These are phyloP conservation scores for Lampropteryx suffumata DNA, from an alignment of 2,888 invertebrate genomes.

Conservation along the genomic window DNA sequence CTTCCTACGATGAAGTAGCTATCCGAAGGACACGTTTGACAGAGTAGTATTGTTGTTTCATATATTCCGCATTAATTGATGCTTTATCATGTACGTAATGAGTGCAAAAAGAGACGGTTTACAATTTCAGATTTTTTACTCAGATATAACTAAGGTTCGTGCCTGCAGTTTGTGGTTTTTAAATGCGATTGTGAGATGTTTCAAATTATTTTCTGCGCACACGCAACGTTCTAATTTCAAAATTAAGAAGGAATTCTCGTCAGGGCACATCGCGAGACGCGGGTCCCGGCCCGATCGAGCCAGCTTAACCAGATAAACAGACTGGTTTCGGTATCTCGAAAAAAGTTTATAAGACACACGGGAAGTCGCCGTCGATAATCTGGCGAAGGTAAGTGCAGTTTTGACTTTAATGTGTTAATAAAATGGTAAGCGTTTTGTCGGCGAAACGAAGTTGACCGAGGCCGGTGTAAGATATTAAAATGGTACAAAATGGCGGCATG, in stretches of 20 bases:
- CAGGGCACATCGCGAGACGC: constrained; percentile 41
- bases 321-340: constrained; percentile 75
- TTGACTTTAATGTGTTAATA: constrained; percentile 82
- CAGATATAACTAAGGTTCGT: constrained; percentile 20
- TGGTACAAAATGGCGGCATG: constrained; percentile 46
- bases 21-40: constrained; percentile 16
- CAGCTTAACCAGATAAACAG: constrained; percentile 66
- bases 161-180: constrained; percentile 16
- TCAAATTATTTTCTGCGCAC: constrained; percentile 42
- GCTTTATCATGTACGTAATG: constrained; percentile 43
- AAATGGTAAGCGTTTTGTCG: constrained; percentile 79
- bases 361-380: constrained; percentile 78
- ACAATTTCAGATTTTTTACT: constrained; percentile 36
- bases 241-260: constrained; percentile 59
- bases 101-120: constrained; percentile 45
- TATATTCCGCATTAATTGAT: constrained; percentile 20
- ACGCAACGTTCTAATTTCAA: constrained; percentile 62
- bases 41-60: not conserved
- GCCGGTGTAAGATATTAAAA: constrained; percentile 51
- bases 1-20: no score
- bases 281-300: constrained; percentile 34
- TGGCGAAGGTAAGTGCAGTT: constrained; percentile 76
- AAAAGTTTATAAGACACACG: constrained; percentile 66
- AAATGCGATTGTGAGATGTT: constrained; percentile 23
- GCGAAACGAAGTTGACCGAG: constrained; percentile 54